Base-by-base conservation (phyloP, 2,888 invertebrate genomes). In the Athalia rosae region DNA sequence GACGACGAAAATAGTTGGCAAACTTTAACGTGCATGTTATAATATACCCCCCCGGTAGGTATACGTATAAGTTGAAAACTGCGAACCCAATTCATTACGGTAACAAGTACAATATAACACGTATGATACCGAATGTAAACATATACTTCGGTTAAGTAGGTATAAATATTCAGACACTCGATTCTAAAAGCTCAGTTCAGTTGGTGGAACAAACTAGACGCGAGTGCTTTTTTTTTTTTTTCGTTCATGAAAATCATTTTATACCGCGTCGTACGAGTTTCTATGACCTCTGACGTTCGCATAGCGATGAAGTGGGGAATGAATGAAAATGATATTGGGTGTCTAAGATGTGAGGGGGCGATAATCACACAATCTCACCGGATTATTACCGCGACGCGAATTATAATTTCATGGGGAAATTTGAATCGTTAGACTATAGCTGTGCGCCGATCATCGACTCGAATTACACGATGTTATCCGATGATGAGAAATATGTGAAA, bases 211-310 rank as follows among this genome's bases (percentile, higher is more conserved):
- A 15, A 74, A 74, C 59, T 11, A 45, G 58, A 56, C 28, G n/a
- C n/a, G 4, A 28, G 58, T 13, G 41, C 41, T 74, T 61, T 28
- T 8, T 61, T 74, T n/a, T 15, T 74, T 28, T 41, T n/a, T 71
- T 50, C n/a, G n/a, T n/a, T n/a, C n/a, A n/a, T 28, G 28, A 28
- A 28, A 28, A 28, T 28, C 28, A 28, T 28, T 28, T 2, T 28
- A 28, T 2, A n/a, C 28, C 28, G 28, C 28, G 28, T 28, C 28
- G 61, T 7, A 74, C 83, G 82, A 84, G 84, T 84, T 84, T 84
- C 84, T 84, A 84, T 84, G 84, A 84, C 84, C 80, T 84, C 80
- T 84, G 81, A 84, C 84, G 84, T 82, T 81, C 77, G 79, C 58
- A 67, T 83, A 83, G 84, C 82, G 82, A 81, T 84, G 82, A 82